These are phyloP conservation scores for Torymus auratus DNA, from an alignment of 2,888 invertebrate species.

Conservation along the genomic window DNA sequence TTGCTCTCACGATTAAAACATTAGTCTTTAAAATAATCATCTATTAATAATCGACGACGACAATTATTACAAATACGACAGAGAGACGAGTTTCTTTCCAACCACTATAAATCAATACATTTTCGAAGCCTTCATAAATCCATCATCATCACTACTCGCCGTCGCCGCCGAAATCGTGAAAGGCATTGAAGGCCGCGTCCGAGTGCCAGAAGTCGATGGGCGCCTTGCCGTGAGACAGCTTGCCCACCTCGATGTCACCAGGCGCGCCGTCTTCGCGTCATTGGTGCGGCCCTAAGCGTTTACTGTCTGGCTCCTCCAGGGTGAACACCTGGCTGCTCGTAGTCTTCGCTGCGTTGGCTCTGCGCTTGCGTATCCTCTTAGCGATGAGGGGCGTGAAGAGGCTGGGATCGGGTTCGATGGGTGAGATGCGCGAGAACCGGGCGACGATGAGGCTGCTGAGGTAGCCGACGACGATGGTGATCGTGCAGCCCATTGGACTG, in stretches of 20 bases:
- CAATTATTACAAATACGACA: no score
- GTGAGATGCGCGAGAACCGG: slow-evolving; percentile 69
- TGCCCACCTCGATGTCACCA: slow-evolving; percentile 46
- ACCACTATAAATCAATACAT: no score
- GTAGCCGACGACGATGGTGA: slow-evolving; percentile 79
- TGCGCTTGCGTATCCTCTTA: slow-evolving; percentile 73
- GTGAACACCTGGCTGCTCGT: slow-evolving; percentile 68
- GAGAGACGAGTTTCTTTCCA: no score
- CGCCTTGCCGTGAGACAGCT: slow-evolving; percentile 42
- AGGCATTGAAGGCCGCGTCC: slow-evolving; percentile 40
- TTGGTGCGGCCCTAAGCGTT: slow-evolving; percentile 42
- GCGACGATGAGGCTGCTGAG: slow-evolving; percentile 77
- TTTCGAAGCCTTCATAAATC: no score
- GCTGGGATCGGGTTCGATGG: slow-evolving; percentile 78
- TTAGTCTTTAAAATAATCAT: no score
- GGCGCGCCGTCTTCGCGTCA: slow-evolving; percentile 57
- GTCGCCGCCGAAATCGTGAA: slow-evolving; percentile 56
- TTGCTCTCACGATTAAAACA: no score
- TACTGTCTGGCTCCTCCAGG: slow-evolving; percentile 59
- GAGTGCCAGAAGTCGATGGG: slow-evolving; percentile 49
- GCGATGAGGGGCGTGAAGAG: slow-evolving; percentile 80
- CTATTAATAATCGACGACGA: no score
- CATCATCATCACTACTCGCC: slow-evolving; percentile 47
- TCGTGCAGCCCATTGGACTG: slow-evolving; percentile 79
- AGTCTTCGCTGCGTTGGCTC: slow-evolving; percentile 61